phyloP scores from a whole-genome alignment of 2,888 invertebrate species.

The Theretra japonica region DNA sequence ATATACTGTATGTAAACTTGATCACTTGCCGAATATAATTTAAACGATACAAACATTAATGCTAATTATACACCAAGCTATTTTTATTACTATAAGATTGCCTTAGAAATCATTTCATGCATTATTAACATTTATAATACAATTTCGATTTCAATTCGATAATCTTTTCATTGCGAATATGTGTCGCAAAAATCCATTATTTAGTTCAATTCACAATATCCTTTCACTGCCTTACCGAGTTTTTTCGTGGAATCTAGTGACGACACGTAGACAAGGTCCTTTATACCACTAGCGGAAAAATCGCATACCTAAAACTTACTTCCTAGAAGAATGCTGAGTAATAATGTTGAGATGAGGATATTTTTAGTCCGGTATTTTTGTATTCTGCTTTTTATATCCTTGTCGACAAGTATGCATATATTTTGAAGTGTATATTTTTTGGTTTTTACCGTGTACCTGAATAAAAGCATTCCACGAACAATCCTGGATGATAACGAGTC shows the following conservation, averaged over 20 bases:
- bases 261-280: constrained; percentile 4
- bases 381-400: too few species aligned
- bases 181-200: constrained; percentile 1
- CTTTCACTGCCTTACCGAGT: neutral
- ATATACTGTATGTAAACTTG: too few species aligned
- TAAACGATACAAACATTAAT: too few species aligned
- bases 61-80: too few species aligned
- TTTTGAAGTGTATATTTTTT: too few species aligned
- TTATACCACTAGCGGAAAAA: neutral
- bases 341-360: neutral
- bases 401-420: too few species aligned
- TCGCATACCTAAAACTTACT: neutral
- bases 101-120: neutral
- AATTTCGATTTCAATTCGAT: neutral
- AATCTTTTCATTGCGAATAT: neutral
- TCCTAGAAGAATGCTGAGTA: neutral
- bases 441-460: too few species aligned
- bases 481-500: too few species aligned
- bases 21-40: too few species aligned
- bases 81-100: neutral
- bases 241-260: constrained; percentile 1
- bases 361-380: neutral
- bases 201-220: constrained; percentile 6
- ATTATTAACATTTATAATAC: neutral
- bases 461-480: too few species aligned